phyloP scores from a whole-genome alignment of 2,113 vertebrate genomes.

The Motacilla alba region DNA sequence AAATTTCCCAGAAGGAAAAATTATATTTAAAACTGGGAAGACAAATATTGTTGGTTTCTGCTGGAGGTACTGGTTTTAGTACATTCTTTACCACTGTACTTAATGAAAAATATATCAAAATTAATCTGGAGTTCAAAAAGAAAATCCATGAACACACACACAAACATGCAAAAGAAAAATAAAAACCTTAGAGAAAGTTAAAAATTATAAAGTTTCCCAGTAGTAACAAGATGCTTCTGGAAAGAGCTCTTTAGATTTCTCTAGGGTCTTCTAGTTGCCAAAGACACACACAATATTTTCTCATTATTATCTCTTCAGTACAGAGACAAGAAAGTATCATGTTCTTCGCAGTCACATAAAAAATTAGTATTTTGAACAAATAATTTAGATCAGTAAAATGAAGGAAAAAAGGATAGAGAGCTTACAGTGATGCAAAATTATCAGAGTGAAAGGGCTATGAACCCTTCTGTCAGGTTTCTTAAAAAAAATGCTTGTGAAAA shows the following conservation, averaged over 20 bases:
- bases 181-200: constrained; percentile 45
- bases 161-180: neutral
- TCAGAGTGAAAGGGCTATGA: constrained; percentile 18
- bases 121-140: constrained; percentile 25
- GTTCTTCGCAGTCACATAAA: constrained; percentile 50
- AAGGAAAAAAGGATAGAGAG: constrained; percentile 11
- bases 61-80: neutral
- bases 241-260: constrained; percentile 68
- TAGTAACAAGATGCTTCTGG: constrained; percentile 62
- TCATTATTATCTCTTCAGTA: constrained; percentile 71
- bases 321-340: constrained; percentile 9
- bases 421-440: constrained; percentile 39
- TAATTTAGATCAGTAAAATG: constrained; percentile 51
- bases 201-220: constrained; percentile 58
- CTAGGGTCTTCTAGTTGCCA: constrained; percentile 61
- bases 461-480: neutral
- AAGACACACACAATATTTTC: constrained; percentile 72
- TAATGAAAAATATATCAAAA: constrained; percentile 12
- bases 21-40: neutral
- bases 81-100: neutral
- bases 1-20: neutral
- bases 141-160: neutral
- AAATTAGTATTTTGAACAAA: constrained; percentile 51
- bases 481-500: constrained; percentile 22
- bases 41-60: neutral